Base-by-base conservation (phyloP, 2,888 invertebrate species). In the Hydroisotoma schaefferi region DNA sequence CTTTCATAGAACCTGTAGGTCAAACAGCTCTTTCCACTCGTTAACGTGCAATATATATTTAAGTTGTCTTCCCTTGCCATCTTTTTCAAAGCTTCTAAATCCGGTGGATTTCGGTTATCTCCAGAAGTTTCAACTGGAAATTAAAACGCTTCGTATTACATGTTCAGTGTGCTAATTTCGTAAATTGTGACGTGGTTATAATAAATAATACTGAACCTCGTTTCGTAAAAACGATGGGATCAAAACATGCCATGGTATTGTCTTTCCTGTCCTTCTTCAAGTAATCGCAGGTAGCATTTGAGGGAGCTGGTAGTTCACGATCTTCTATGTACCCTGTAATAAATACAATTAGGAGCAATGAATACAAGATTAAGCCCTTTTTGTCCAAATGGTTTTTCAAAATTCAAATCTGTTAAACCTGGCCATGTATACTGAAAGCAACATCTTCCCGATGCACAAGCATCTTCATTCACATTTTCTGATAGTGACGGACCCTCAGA, bases 341-440 rank as follows among this genome's bases (percentile, higher is more conserved):
- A 18, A 5, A 10, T 5, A 8, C 40, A 40, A 33, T 33, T 33
- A 33, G 8, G 15, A 33, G 33, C 6, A 33, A 33, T 33, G 15
- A 15, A 15, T 33, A 33, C 33, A 15, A 33, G 15, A 10, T 40
- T n/a, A n/a, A n/a, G n/a, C n/a, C n/a, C n/a, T 40, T 15, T 8
- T 15, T 5, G 40, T 40, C 4, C 40, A 15, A 40, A 40, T 25
- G 18, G 5, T 38, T 58, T 53, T 27, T 37, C 44, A 2, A 56
- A 56, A 53, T 52, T 46, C 1, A 1, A 49, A n/a, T 28, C 38
- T 18, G 8, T 1, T 12, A 46, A 43, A 22, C 62, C 58, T 20
- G 49, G 43, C 62, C 62, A 62, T 1, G 62, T 62, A 28, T 55
- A 62, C 44, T 62, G 62, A 26, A 20, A 62, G n/a, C 62, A 62